These are phyloP conservation scores for Brachyptera putata DNA, from an alignment of 2,888 invertebrate species.

Conservation along the genomic window DNA sequence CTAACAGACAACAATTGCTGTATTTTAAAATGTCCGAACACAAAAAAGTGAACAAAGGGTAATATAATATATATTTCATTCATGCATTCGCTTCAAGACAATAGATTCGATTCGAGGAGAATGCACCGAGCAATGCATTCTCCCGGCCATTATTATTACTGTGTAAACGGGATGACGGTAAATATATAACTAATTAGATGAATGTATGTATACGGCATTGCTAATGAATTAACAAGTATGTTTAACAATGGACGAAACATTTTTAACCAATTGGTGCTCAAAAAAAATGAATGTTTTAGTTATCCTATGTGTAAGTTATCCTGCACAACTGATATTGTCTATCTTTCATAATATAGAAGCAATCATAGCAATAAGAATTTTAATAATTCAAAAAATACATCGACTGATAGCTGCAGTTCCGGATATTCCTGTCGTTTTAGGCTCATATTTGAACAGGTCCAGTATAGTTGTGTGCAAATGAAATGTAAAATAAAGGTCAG, in stretches of 20 bases:
- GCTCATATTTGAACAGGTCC: no score
- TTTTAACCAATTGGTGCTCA: no score
- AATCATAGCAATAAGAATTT: no score
- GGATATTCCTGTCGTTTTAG: no score
- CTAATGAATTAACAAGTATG: constrained; percentile 14
- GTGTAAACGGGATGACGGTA: background rate
- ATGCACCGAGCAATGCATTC: background rate
- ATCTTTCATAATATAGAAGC: no score
- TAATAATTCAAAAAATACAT: no score
- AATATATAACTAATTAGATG: constrained; percentile 1
- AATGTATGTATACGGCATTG: constrained; percentile 1
- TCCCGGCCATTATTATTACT: background rate
- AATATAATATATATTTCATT: constrained; percentile 16
- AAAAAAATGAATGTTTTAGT: no score
- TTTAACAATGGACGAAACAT: background rate
- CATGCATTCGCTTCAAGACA: constrained; percentile 9
- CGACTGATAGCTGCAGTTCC: no score
- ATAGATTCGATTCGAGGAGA: background rate
- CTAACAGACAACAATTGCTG: constrained; percentile 21
- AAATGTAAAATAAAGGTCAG: no score
- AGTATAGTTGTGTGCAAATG: no score
- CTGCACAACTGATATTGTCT: no score
- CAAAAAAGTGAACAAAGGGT: constrained; percentile 8
- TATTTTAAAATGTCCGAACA: constrained; percentile 9
- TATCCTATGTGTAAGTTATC: no score